These are phyloP conservation scores for Poeciliopsis infans DNA, from an alignment of 2,797 vertebrate genomes.

Conservation along the genomic window DNA sequence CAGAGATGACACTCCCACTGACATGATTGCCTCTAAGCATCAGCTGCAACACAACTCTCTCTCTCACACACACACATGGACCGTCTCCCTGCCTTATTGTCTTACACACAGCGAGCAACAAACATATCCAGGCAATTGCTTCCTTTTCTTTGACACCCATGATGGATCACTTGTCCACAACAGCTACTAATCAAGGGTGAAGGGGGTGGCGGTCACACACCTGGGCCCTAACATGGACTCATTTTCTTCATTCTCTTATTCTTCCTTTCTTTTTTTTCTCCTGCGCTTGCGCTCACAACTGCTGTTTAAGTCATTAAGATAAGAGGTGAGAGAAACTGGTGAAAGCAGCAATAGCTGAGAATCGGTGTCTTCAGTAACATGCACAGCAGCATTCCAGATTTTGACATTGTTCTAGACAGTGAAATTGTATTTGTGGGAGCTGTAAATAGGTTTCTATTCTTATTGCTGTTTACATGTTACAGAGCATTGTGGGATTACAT, in stretches of 20 bases:
- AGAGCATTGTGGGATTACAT: not conserved
- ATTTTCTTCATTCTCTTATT: constrained; percentile 35
- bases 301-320: constrained; percentile 37
- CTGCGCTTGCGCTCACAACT: constrained; percentile 4
- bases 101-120: constrained; percentile 73
- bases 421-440: constrained; percentile 1
- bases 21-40: constrained; percentile 94
- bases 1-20: constrained; percentile 88
- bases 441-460: constrained; percentile 1
- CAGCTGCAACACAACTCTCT: constrained; percentile 48
- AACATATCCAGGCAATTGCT: constrained; percentile 82
- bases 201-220: constrained; percentile 88
- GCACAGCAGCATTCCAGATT: constrained; percentile 4
- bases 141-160: constrained; percentile 85
- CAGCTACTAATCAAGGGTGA: constrained; percentile 83
- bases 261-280: not conserved
- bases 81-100: constrained; percentile 45
- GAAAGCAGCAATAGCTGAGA: not conserved
- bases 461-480: not conserved
- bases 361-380: not conserved
- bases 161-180: constrained; percentile 90
- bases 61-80: constrained; percentile 3
- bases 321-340: not conserved
- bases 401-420: not conserved
- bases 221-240: constrained; percentile 83